These are phyloP conservation scores for Myzus persicae DNA, from an alignment of 1,140 invertebrate genomes.

Conservation along the genomic window DNA sequence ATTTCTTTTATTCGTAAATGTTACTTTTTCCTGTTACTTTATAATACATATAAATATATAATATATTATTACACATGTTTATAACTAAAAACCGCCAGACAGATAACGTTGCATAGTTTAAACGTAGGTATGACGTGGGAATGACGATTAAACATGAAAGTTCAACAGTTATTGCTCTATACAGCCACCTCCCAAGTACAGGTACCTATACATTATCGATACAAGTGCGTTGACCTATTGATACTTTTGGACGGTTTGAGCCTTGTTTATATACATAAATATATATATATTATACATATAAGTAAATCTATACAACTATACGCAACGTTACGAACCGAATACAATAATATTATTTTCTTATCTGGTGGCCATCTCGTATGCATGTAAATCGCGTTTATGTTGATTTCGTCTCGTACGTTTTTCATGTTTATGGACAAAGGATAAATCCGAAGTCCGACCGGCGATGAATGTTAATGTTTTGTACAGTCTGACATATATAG, in stretches of 20 bases:
- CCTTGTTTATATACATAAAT: neutral
- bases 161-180: neutral
- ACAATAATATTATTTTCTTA: conserved; percentile 15
- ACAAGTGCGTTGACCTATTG: neutral
- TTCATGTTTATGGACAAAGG: neutral
- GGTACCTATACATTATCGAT: neutral
- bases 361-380: neutral
- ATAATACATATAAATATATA: neutral
- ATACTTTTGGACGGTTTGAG: neutral
- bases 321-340: neutral
- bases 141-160: neutral
- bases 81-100: neutral
- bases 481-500: neutral
- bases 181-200: neutral
- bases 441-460: neutral
- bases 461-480: neutral
- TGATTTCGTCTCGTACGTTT: neutral
- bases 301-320: neutral
- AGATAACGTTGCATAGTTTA: neutral
- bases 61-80: neutral
- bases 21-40: neutral
- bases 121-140: neutral
- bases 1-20: neutral
- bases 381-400: neutral
- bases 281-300: neutral